A percentile compares a stretch with the other conserved stretches of the same genome.
Conservation (phyloP, 2,113 vertebrate genomes). For the Microtus ochrogaster region DNA sequence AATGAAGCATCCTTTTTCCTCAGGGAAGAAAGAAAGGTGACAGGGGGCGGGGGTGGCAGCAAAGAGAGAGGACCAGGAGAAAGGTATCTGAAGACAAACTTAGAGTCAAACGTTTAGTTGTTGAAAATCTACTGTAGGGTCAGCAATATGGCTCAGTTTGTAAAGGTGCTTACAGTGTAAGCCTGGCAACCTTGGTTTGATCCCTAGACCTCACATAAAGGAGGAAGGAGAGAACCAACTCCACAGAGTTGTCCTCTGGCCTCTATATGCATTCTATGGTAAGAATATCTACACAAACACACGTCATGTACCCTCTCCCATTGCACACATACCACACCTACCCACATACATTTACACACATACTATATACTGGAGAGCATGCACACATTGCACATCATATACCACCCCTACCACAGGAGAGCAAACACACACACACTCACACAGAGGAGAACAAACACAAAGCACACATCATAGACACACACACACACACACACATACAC, state of each 20-base stretch:
- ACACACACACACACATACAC: background rate
- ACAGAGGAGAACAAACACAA: background rate
- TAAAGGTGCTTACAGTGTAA: background rate
- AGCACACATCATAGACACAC: background rate
- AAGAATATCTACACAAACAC: background rate
- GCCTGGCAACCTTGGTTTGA: background rate
- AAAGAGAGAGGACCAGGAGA: background rate
- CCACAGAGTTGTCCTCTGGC: background rate
- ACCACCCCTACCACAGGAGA: too few relatives aligned
- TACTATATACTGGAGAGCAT: background rate
- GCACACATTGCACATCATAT: background rate
- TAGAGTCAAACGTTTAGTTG: background rate
- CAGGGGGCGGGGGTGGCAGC: fast-evolving
- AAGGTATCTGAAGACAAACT: background rate
- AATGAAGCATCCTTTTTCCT: background rate
- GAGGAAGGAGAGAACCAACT: background rate
- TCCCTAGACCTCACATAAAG: background rate
- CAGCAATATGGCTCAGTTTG: background rate
- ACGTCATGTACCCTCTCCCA: background rate
- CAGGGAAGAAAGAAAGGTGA: background rate
- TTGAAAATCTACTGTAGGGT: background rate
- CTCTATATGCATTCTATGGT: background rate
- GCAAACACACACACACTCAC: background rate
- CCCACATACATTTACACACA: background rate
- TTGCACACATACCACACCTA: too few relatives aligned